Percentiles rank a stretch among this genome's conserved stretches.
Evolutionary conservation across 2,888 invertebrate species (phyloP).

Genomic region (Parascotia fuliginaria): DNA sequence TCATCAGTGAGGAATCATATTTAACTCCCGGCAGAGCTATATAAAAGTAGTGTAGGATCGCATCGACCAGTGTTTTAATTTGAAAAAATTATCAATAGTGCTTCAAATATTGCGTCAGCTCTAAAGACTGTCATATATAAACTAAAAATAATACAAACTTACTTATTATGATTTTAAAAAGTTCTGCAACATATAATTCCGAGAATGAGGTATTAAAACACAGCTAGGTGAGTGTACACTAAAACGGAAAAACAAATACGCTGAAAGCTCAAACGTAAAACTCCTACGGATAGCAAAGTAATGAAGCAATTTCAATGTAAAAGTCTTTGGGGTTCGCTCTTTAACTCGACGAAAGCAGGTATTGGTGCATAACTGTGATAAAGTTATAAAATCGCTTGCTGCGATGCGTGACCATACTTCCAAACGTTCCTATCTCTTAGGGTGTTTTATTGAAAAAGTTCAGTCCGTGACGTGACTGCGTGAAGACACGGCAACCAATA

Average conservation of each 20-base stretch:
- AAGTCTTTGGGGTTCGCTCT: conserved; percentile 44
- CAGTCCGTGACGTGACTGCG: conserved; percentile 77
- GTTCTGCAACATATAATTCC: not conserved
- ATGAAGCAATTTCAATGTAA: conserved; percentile 43
- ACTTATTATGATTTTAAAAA: not conserved
- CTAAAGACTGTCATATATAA: too few species aligned
- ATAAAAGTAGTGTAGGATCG: too few species aligned
- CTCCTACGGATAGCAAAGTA: conserved; percentile 24
- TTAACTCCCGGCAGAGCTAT: too few species aligned
- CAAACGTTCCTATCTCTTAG: conserved; percentile 63
- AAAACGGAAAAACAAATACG: conserved; percentile 20
- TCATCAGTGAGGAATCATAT: too few species aligned
- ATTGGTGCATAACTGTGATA: conserved; percentile 68
- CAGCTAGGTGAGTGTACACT: not conserved
- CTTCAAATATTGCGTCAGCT: too few species aligned
- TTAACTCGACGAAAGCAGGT: conserved; percentile 56
- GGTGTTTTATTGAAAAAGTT: conserved; percentile 85
- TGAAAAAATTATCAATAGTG: too few species aligned
- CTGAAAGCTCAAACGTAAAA: conserved; percentile 32
- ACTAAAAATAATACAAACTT: not conserved
- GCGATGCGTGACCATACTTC: conserved; percentile 79
- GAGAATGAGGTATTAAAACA: not conserved
- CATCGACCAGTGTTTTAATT: too few species aligned
- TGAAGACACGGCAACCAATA: conserved; percentile 60
- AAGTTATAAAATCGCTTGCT: conserved; percentile 82